phyloP scores from a whole-genome alignment of 2,888 invertebrate species.

The Autographa pulchrina region DNA sequence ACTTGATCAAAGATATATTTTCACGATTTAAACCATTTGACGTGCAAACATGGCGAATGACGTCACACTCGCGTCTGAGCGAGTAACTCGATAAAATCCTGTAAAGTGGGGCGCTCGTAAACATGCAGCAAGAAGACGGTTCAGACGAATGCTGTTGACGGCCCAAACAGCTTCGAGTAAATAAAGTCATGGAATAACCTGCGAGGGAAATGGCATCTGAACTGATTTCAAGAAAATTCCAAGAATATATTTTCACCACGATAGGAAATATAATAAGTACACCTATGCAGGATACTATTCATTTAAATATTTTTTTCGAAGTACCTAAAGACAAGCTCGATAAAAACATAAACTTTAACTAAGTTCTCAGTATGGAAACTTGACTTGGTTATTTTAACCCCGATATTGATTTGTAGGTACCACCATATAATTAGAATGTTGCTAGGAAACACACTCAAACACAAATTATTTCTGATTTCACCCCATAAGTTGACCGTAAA shows the following conservation, averaged over 20 bases:
- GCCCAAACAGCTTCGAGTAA: slow-evolving; percentile 31
- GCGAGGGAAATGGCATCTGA: neutral
- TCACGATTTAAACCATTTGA: slow-evolving; percentile 13
- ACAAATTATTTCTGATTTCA: slow-evolving; percentile 4
- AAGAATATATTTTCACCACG: neutral
- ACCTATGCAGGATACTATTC: too few species aligned
- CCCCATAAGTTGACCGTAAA: neutral
- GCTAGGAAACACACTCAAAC: slow-evolving; percentile 4
- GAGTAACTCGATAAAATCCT: slow-evolving; percentile 26
- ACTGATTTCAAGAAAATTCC: neutral
- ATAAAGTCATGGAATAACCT: slow-evolving; percentile 19
- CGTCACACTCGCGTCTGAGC: slow-evolving; percentile 28
- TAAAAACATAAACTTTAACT: too few species aligned
- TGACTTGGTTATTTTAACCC: neutral
- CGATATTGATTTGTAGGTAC: neutral
- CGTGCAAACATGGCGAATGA: slow-evolving; percentile 35
- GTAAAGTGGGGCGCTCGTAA: slow-evolving; percentile 45
- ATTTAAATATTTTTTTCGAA: too few species aligned
- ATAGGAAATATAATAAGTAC: too few species aligned
- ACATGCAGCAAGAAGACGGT: slow-evolving; percentile 39
- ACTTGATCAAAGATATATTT: slow-evolving; percentile 27
- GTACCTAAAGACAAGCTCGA: too few species aligned
- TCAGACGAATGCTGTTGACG: slow-evolving; percentile 39
- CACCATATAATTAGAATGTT: neutral
- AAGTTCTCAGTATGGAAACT: neutral